These are phyloP conservation scores for Allophyes oxyacanthae DNA, from an alignment of 2,888 invertebrate species.

Conservation along the genomic window DNA sequence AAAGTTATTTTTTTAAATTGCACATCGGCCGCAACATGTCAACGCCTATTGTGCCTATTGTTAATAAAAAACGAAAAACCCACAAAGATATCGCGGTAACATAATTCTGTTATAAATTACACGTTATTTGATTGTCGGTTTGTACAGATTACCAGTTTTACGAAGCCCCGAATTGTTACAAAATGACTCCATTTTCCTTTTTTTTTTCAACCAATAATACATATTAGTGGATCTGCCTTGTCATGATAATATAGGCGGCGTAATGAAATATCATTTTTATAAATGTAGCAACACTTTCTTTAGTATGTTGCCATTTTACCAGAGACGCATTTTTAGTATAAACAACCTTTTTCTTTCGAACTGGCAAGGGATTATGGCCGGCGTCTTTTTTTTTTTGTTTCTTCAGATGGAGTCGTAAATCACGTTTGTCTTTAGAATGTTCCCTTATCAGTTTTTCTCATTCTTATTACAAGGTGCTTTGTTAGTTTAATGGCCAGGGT, in stretches of 20 bases:
- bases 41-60: conserved; percentile 83
- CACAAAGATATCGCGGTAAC: conserved; percentile 81
- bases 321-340: conserved; percentile 48
- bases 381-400: conserved; percentile 54
- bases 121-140: conserved; percentile 82
- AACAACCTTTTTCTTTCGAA: conserved; percentile 51
- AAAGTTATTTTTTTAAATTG: conserved; percentile 76
- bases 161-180: conserved; percentile 77
- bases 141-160: conserved; percentile 85
- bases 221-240: conserved; percentile 77
- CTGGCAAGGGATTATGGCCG: conserved; percentile 49
- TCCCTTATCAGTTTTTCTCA: conserved; percentile 47
- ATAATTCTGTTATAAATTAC: conserved; percentile 86
- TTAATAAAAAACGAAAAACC: conserved; percentile 66
- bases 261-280: conserved; percentile 80
- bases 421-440: conserved; percentile 53
- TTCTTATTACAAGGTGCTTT: conserved; percentile 49
- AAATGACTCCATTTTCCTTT: conserved; percentile 85
- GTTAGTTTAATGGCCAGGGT: conserved; percentile 44
- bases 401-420: conserved; percentile 54
- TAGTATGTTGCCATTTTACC: conserved; percentile 56
- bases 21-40: conserved; percentile 82
- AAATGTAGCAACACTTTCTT: conserved; percentile 70
- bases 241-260: conserved; percentile 78
- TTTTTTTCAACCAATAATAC: conserved; percentile 77